Evolutionary conservation across 2,797 vertebrate genomes (phyloP).

Genomic region (Scolopax rusticola): DNA sequence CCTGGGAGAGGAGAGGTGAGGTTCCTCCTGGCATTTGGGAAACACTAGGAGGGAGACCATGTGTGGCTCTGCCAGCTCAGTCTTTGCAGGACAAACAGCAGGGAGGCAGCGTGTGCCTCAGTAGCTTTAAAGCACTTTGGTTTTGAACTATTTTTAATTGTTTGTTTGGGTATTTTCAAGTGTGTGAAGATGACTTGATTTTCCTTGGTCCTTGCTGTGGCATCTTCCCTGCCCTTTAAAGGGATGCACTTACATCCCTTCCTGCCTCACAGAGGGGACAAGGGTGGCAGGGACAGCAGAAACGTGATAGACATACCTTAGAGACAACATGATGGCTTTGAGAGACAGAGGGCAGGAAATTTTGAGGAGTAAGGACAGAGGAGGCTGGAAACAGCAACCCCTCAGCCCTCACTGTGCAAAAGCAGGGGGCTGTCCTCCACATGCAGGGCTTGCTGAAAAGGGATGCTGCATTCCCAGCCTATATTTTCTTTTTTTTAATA

Average conservation of each 20-base stretch:
- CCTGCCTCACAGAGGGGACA: neutral
- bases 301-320: neutral
- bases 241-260: rapidly evolving
- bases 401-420: neutral
- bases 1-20: neutral
- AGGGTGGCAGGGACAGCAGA: neutral
- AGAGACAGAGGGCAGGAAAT: neutral
- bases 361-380: neutral
- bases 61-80: neutral
- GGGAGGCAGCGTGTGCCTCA: neutral
- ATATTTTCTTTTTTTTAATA: slow-evolving; percentile 8
- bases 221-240: neutral
- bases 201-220: neutral
- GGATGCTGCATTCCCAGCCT: neutral
- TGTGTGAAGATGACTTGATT: neutral
- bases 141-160: neutral
- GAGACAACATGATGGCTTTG: neutral
- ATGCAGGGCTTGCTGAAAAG: neutral
- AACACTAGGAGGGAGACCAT: rapidly evolving
- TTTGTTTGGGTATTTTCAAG: neutral
- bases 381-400: neutral
- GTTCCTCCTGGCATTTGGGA: neutral
- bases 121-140: neutral
- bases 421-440: neutral
- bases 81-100: neutral